Evolutionary conservation across 1,140 invertebrate genomes (phyloP).

Genomic region (Drosophila novamexicana): DNA sequence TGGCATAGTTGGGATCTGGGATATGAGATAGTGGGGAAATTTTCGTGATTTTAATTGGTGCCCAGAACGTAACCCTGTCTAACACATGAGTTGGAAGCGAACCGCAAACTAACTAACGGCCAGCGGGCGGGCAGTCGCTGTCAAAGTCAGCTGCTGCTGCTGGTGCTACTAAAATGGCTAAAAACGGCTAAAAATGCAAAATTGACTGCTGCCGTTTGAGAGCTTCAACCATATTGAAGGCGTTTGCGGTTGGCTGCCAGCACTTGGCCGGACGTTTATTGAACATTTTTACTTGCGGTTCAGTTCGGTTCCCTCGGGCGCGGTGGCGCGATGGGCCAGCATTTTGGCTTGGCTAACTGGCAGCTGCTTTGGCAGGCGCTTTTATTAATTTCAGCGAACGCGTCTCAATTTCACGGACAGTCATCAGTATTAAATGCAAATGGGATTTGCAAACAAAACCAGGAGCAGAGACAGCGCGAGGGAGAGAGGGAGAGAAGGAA

Average conservation of each 20-base stretch:
- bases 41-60: conserved; percentile 59
- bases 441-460: conserved; percentile 58
- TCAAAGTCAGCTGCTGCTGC: conserved; percentile 67
- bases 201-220: conserved; percentile 56
- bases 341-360: conserved; percentile 16
- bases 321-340: not conserved
- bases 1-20: conserved; percentile 23
- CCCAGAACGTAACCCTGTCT: conserved; percentile 24
- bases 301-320: not conserved
- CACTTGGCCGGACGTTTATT: conserved; percentile 72
- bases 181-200: conserved; percentile 67
- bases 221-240: conserved; percentile 63
- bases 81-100: conserved; percentile 45
- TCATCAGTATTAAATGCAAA: conserved; percentile 70
- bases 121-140: conserved; percentile 53
- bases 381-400: conserved; percentile 72
- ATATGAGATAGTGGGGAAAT: conserved; percentile 6
- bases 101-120: conserved; percentile 78
- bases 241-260: conserved; percentile 60
- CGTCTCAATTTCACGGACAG: conserved; percentile 75
- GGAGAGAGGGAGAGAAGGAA: not conserved
- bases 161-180: conserved; percentile 8
- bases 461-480: not conserved
- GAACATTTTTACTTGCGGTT: conserved; percentile 80
- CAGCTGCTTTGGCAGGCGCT: conserved; percentile 34